Evolutionary conservation across 2,797 vertebrate species (phyloP).

Genomic region (Dallia pectoralis): DNA sequence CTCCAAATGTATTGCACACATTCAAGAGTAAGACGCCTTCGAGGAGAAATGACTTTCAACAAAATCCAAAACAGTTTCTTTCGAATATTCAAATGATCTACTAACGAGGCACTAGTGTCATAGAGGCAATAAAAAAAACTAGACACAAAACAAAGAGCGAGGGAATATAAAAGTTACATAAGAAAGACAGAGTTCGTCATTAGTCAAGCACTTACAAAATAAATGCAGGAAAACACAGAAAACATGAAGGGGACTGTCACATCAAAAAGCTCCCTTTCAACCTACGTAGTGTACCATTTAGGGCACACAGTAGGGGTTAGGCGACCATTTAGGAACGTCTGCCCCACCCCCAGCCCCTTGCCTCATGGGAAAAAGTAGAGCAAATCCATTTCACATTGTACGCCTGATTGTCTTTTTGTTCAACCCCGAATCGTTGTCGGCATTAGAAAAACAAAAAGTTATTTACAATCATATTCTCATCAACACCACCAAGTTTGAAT

Average conservation of each 20-base stretch:
- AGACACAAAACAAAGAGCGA: conserved; percentile 12
- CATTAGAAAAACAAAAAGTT: conserved; percentile 35
- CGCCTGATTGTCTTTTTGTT: conserved; percentile 61
- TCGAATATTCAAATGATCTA: not conserved
- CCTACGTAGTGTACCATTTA: not conserved
- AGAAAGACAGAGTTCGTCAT: conserved; percentile 19
- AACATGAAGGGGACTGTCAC: conserved; percentile 24
- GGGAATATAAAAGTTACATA: conserved; percentile 26
- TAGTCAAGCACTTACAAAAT: conserved; percentile 48
- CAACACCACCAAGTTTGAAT: conserved; percentile 29
- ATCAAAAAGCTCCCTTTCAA: not conserved
- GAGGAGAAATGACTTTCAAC: not conserved
- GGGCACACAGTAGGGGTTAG: not conserved
- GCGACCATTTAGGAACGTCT: not conserved
- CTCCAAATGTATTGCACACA: not conserved
- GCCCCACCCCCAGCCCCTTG: not conserved
- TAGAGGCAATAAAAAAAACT: not conserved
- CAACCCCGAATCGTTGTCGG: conserved; percentile 20
- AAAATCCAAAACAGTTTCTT: not conserved
- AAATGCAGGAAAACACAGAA: conserved; percentile 79
- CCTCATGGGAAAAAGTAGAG: conserved; percentile 43
- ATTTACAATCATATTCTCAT: conserved; percentile 56
- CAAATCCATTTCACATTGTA: conserved; percentile 70
- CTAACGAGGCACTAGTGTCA: conserved; percentile 21
- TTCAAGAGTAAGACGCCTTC: not conserved